phyloP scores from a whole-genome alignment of 1,140 invertebrate genomes.

The Drosophila mayri region DNA sequence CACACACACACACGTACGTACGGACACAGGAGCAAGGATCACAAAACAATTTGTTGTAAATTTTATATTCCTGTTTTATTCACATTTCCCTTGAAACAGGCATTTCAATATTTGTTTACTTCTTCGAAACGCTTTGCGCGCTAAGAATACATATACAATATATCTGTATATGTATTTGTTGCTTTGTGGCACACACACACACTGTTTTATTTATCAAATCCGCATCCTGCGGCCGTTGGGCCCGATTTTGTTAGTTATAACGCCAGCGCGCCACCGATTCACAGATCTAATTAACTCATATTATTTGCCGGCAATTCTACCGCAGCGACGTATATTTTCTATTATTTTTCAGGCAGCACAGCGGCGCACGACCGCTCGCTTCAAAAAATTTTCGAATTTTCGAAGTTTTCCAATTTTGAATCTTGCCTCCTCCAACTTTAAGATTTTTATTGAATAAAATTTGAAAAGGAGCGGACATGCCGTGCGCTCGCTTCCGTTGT shows the following conservation, averaged over 20 bases:
- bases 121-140: conserved; percentile 24
- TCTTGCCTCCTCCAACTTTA: too few relatives aligned
- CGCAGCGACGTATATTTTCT: neutral
- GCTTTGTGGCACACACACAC: neutral
- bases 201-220: neutral
- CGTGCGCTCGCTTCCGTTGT: too few relatives aligned
- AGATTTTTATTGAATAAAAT: too few relatives aligned
- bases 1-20: neutral
- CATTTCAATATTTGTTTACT: conserved; percentile 48
- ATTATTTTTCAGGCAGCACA: neutral
- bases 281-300: conserved; percentile 9
- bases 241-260: neutral
- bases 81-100: conserved; percentile 31
- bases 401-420: too few relatives aligned
- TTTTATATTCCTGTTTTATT: conserved; percentile 19
- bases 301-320: conserved; percentile 14
- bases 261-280: conserved; percentile 2
- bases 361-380: conserved; percentile 10
- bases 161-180: neutral
- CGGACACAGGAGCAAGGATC: conserved; percentile 26
- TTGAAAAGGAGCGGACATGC: too few relatives aligned
- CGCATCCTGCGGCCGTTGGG: neutral
- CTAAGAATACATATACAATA: conserved; percentile 5
- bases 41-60: conserved; percentile 25
- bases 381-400: neutral